Evolutionary conservation across 37 sponge, comb jelly and placozoan genomes (phyloP).

Genomic region (Theonella swinhoei): DNA sequence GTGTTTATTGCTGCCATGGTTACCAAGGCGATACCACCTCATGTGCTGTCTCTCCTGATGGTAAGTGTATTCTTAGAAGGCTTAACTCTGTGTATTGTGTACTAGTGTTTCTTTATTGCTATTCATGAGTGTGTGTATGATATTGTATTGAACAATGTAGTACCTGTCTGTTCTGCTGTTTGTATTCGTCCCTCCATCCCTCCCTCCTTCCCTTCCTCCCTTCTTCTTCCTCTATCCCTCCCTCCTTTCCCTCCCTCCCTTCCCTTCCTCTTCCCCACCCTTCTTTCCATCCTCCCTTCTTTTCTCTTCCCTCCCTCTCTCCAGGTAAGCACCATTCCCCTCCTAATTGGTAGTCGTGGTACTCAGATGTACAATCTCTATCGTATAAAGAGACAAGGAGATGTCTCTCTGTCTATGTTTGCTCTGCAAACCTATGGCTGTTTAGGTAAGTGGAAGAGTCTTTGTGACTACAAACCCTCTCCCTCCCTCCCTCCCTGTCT

Average conservation of each 20-base stretch:
- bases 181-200: too few relatives aligned
- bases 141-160: not conserved
- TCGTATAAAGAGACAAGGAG: slow-evolving; percentile 10
- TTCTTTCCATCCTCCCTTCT: not conserved
- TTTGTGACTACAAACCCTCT: too few relatives aligned
- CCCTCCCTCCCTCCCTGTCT: not conserved
- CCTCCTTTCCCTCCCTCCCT: not conserved
- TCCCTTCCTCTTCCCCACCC: too few relatives aligned
- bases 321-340: slow-evolving; percentile 23
- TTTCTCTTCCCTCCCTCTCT: not conserved
- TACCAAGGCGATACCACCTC: not conserved
- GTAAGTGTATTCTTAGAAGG: not conserved
- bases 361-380: slow-evolving; percentile 21
- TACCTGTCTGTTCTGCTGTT: too few relatives aligned
- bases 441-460: slow-evolving; percentile 19
- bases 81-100: not conserved
- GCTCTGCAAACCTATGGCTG: slow-evolving; percentile 29
- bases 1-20: not conserved
- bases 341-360: slow-evolving; percentile 10
- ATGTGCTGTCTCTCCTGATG: not conserved
- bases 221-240: not conserved
- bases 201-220: too few relatives aligned
- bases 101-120: not conserved
- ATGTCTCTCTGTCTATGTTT: slow-evolving; percentile 36
- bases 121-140: not conserved